Percentiles rank a stretch among this genome's conserved stretches.
Conservation (phyloP, 1,140 invertebrate genomes). For the Diuraphis noxia region DNA sequence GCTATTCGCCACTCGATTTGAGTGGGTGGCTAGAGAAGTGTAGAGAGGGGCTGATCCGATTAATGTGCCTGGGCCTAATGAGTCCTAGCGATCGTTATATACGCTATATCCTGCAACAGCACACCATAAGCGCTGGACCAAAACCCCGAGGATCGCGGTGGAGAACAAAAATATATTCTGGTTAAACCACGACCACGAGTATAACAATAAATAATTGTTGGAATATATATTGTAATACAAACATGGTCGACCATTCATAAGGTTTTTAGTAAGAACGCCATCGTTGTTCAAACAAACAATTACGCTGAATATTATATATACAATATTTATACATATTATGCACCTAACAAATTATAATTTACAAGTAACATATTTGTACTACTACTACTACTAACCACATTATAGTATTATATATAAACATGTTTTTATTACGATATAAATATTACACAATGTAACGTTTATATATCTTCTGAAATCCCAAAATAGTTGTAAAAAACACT, state of each 20-base stretch:
- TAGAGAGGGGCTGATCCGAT: slow-evolving; percentile 31
- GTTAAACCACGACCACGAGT: not conserved
- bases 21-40: not conserved
- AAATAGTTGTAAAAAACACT: too few relatives aligned
- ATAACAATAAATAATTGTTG: slow-evolving; percentile 6
- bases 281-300: not conserved
- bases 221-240: not conserved
- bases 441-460: not conserved
- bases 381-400: too few relatives aligned
- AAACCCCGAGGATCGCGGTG: slow-evolving; percentile 9
- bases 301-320: not conserved
- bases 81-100: slow-evolving; percentile 39
- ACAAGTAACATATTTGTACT: not conserved
- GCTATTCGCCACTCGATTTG: slow-evolving; percentile 17
- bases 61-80: slow-evolving; percentile 48
- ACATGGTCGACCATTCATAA: not conserved
- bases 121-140: not conserved
- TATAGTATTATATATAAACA: not conserved
- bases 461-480: too few relatives aligned
- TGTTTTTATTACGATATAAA: not conserved
- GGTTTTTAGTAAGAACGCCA: not conserved
- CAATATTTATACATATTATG: not conserved
- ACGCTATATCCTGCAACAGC: not conserved
- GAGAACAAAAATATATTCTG: not conserved
- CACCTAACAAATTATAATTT: not conserved